phyloP scores from a whole-genome alignment of 2,888 invertebrate genomes.

The Euplagia quadripunctaria region DNA sequence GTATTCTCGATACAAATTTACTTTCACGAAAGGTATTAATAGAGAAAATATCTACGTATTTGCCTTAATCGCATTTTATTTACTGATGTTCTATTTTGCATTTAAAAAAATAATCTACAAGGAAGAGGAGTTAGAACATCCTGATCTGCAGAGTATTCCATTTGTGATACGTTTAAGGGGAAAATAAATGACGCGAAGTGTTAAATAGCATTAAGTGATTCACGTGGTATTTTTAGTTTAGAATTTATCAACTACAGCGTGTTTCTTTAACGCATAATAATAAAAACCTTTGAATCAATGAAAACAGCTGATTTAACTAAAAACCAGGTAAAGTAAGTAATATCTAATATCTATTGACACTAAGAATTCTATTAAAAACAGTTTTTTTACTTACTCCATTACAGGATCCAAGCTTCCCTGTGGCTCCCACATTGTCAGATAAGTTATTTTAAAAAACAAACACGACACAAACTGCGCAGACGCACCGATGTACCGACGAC shows the following conservation, averaged over 20 bases:
- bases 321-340: neutral
- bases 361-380: neutral
- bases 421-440: slow-evolving; percentile 20
- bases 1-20: neutral
- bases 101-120: neutral
- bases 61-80: neutral
- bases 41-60: neutral
- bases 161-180: neutral
- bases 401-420: slow-evolving; percentile 56
- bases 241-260: neutral
- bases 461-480: neutral
- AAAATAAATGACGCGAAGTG: neutral
- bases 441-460: slow-evolving; percentile 1
- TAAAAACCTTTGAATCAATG: neutral
- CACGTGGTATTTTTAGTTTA: neutral
- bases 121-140: neutral
- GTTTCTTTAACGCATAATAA: neutral
- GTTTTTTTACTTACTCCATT: slow-evolving; percentile 61
- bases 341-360: neutral
- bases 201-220: neutral
- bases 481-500: neutral
- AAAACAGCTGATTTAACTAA: slow-evolving; percentile 9
- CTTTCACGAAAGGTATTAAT: neutral
- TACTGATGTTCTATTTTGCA: neutral
- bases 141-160: neutral